phyloP scores from a whole-genome alignment of 2,797 vertebrate genomes.

The Neosilurus mollespiculum region DNA sequence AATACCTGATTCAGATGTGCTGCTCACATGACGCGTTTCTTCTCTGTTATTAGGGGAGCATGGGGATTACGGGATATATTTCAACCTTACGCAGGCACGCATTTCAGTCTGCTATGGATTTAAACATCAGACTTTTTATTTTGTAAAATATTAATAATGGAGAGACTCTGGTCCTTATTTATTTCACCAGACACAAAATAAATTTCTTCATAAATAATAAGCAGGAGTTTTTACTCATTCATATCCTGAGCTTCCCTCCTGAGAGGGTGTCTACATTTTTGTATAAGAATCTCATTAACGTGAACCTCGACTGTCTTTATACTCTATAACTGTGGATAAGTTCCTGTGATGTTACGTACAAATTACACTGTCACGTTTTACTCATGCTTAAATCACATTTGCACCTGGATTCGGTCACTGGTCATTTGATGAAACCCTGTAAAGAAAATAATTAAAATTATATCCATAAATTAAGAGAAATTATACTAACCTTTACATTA shows the following conservation, averaged over 20 bases:
- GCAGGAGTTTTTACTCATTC: background rate
- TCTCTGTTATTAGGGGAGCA: background rate
- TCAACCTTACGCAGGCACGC: background rate
- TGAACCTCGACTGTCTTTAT: background rate
- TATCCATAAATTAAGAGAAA: background rate
- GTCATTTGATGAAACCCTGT: too few relatives aligned
- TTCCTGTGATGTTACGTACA: background rate
- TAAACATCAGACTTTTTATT: background rate
- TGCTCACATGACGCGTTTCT: background rate
- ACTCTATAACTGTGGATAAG: background rate
- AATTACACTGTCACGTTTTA: background rate
- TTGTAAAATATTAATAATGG: background rate
- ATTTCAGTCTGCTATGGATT: background rate
- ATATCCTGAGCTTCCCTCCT: background rate
- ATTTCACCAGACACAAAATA: background rate
- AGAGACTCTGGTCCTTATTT: background rate
- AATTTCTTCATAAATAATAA: background rate
- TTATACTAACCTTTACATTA: background rate
- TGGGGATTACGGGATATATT: background rate
- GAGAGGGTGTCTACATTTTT: background rate
- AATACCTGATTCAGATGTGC: slow-evolving; percentile 25
- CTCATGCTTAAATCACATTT: too few relatives aligned
- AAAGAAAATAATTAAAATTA: background rate
- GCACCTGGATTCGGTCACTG: too few relatives aligned
- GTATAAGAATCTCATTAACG: background rate